Evolutionary conservation across 2,888 invertebrate species (phyloP).

Genomic region (Sphaerophoria taeniata): DNA sequence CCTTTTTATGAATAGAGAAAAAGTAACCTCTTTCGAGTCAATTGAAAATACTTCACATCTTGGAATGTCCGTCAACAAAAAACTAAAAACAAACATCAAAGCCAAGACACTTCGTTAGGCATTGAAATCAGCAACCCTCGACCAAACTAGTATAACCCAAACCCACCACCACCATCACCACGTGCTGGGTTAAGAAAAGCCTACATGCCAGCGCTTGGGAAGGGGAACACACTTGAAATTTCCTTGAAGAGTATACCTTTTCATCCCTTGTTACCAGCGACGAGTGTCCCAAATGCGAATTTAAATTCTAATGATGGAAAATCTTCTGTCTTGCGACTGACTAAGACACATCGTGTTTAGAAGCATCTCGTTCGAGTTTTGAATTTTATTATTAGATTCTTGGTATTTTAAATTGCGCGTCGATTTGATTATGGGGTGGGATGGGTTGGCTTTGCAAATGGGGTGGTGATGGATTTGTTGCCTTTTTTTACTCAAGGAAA

Average conservation of each 20-base stretch:
- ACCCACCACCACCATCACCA: neutral
- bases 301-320: constrained; percentile 15
- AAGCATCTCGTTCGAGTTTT: constrained; percentile 14
- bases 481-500: no score
- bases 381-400: constrained; percentile 18
- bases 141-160: neutral
- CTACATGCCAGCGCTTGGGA: neutral
- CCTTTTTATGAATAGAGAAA: neutral
- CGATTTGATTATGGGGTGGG: neutral
- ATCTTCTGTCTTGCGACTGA: neutral
- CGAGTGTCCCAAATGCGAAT: constrained; percentile 6
- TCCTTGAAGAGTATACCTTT: constrained; percentile 4
- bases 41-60: constrained; percentile 4
- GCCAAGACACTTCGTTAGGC: neutral
- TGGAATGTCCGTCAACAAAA: neutral
- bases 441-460: neutral
- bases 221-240: neutral
- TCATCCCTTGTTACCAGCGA: constrained; percentile 6
- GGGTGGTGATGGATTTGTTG: neutral
- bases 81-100: constrained; percentile 5
- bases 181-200: neutral
- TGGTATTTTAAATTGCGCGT: neutral
- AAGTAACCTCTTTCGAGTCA: neutral
- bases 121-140: no score
- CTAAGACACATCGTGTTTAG: neutral